Base-by-base conservation (phyloP, 2,888 invertebrate species). In the Scrobipalpa atriplicella region DNA sequence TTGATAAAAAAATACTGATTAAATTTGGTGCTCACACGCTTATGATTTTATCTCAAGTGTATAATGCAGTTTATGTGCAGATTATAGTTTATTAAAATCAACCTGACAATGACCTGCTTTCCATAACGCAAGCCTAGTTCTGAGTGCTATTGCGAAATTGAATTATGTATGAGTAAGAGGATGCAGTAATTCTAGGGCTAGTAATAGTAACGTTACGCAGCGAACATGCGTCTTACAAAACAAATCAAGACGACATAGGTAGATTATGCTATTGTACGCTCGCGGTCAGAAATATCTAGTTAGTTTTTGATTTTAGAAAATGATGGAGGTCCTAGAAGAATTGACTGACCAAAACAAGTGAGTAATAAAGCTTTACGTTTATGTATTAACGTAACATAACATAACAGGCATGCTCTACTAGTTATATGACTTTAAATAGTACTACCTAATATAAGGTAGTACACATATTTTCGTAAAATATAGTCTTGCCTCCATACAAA, bases 41-140 rank as follows among this genome's bases (percentile, higher is more conserved):
- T 11, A 7, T n/a, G 19, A 21, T 54, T 10, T 61, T 39, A 61
- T 61, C 10, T 41, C 16, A 60, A 60, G 60, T n/a, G 16, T 29
- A 16, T 11, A 38, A 36, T 18, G 19, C 16, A 36, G 41, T 11
- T 41, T 21, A 11, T 19, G 41, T 39, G 18, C 61, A 13, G 0
- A 29, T 11, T 38, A 2, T 41, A 36, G 29, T 36, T 36, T 21
- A 58, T 38, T 38, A 67, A 68, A 64, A 60, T 64, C 18, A 41
- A 64, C 68, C 65, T 78, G 82, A 80, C 87, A 84, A 73, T 88
- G 89, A 87, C 89, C 87, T 68, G 79, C 86, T 89, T 89, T 87
- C 83, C 79, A 84, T 71, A 66, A 56, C 16, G 68, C 67, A 73
- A 70, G 68, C 66, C 74, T 69, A 76, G 70, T 79, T 79, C 75